phyloP scores from a whole-genome alignment of 2,113 vertebrate genomes.

The Hydropotes inermis region DNA sequence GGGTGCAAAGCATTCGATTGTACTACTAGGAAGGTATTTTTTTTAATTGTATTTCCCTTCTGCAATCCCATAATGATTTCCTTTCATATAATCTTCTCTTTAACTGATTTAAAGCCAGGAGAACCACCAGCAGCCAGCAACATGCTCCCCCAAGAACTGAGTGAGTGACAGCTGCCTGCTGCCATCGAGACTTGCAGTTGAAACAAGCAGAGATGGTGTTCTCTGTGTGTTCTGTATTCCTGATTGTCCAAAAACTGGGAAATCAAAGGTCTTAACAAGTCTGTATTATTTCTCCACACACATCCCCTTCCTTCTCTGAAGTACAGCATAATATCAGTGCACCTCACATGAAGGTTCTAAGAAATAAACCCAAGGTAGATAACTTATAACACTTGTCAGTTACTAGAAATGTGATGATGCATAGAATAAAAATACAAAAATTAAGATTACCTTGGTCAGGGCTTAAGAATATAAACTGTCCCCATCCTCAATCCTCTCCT shows the following conservation, averaged over 20 bases:
- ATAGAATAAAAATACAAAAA: not conserved
- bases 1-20: not conserved
- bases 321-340: not conserved
- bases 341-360: not conserved
- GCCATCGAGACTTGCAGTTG: not conserved
- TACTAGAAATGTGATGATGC: not conserved
- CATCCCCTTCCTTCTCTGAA: not conserved
- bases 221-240: not conserved
- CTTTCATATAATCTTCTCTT: conserved; percentile 5
- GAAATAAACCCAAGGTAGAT: not conserved
- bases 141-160: not conserved
- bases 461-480: not conserved
- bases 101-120: not conserved
- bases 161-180: not conserved
- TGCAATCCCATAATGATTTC: not conserved
- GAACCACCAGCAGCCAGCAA: not conserved
- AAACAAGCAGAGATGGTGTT: not conserved
- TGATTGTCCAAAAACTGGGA: not conserved
- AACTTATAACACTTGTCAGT: not conserved
- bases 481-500: not conserved
- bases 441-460: not conserved
- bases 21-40: not conserved
- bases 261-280: not conserved
- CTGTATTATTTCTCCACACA: not conserved
- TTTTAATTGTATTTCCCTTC: not conserved